phyloP scores from a whole-genome alignment of 1,140 invertebrate species.

The Penaeus chinensis region DNA sequence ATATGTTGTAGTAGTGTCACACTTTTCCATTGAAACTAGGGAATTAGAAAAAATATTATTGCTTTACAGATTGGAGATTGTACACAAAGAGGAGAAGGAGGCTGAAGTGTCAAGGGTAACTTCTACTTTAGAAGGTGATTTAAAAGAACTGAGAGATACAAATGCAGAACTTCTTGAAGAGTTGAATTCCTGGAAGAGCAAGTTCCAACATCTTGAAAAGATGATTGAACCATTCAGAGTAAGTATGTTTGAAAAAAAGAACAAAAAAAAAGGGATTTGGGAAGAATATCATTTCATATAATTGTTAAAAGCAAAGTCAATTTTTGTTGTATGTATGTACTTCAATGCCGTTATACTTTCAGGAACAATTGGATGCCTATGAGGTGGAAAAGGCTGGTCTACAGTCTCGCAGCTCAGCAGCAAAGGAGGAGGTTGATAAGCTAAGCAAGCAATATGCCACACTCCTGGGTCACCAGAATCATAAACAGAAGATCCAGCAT shows the following conservation, averaged over 20 bases:
- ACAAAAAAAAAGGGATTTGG: too few relatives aligned
- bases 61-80: neutral
- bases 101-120: neutral
- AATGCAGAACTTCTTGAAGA: slow-evolving; percentile 28
- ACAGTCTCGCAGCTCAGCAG: slow-evolving; percentile 65
- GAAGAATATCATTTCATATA: too few relatives aligned
- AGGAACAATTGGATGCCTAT: slow-evolving; percentile 69
- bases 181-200: slow-evolving; percentile 40
- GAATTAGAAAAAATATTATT: neutral
- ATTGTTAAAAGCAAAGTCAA: too few relatives aligned
- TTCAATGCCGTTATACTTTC: neutral
- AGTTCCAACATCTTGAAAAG: slow-evolving; percentile 61
- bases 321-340: neutral
- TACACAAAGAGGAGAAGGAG: neutral
- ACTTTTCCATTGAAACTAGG: neutral
- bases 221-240: slow-evolving; percentile 66
- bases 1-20: too few relatives aligned
- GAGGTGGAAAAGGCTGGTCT: slow-evolving; percentile 69
- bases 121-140: neutral
- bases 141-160: neutral
- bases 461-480: slow-evolving; percentile 77
- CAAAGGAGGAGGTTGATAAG: slow-evolving; percentile 70
- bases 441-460: slow-evolving; percentile 74
- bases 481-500: slow-evolving; percentile 78
- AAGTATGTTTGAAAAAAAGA: neutral